Base-by-base conservation (phyloP, 2,888 invertebrate species). In the Allophyes oxyacanthae region DNA sequence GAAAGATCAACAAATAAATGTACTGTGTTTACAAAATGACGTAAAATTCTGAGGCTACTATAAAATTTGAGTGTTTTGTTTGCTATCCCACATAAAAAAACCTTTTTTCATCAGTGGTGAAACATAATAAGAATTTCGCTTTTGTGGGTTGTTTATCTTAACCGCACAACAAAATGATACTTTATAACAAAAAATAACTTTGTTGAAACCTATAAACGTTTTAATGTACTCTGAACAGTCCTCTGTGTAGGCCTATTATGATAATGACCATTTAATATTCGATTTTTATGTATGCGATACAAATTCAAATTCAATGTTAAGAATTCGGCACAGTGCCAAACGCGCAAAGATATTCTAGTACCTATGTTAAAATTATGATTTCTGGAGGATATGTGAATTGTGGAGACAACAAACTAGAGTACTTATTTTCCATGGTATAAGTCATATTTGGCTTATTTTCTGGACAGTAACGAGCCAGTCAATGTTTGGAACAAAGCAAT, bases 401-500 rank as follows among this genome's bases (percentile, higher is more conserved):
- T 41, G 28, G 34, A 14, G 5, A 13, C 10, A 13, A 10, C 11
- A 14, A n/a, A 33, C 42, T 20, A 4, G 2, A 20, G 28, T 28
- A 28, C 28, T 28, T 4, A 20, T 3, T 15, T 46, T 54, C 32
- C 13, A 33, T 30, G 11, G 25, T 44, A n/a, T n/a, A 40, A 9
- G 13, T 36, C 13, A 8, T 13, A 32, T 20, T 38, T 6, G 10
- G 36, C 33, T 48, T 52, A 32, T 48, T 9, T 48, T 45, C 10
- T 44, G 25, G n/a, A 14, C 25, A 2, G 14, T 40, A 64, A 67
- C 52, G 30, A 45, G 46, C 38, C 32, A 26, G 14, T 11, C 36
- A 38, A 42, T 56, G 36, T 54, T 56, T 13, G 9, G 20, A 44
- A 40, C 51, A 65, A 77, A 69, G 38, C 59, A 60, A 64, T 75